A percentile compares a stretch with the other conserved stretches of the same genome.
These are phyloP conservation scores for Psilanteris sp. DNA, from an alignment of 1,140 invertebrate species.

Conservation along the genomic window DNA sequence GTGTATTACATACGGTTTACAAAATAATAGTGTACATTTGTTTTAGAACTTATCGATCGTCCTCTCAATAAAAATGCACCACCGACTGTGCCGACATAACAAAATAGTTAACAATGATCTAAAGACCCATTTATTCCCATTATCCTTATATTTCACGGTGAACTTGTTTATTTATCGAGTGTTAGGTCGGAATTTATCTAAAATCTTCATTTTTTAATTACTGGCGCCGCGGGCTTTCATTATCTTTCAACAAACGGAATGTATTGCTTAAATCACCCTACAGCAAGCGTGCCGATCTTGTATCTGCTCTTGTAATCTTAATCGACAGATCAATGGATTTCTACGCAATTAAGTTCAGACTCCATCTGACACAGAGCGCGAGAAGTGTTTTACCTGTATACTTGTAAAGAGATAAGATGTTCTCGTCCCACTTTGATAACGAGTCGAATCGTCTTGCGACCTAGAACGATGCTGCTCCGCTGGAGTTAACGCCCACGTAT, in stretches of 20 bases:
- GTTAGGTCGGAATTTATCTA: conserved; percentile 50
- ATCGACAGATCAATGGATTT: conserved; percentile 63
- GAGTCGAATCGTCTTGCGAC: conserved; percentile 56
- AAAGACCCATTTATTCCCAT: conserved; percentile 44
- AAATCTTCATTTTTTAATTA: conserved; percentile 60
- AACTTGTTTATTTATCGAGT: conserved; percentile 58
- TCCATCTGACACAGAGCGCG: conserved; percentile 34
- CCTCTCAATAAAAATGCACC: not conserved
- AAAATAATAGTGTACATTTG: too few species aligned
- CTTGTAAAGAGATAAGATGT: conserved; percentile 51
- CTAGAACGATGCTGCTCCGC: conserved; percentile 34
- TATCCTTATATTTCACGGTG: conserved; percentile 32
- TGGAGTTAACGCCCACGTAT: conserved; percentile 38
- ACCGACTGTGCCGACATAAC: not conserved
- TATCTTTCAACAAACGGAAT: conserved; percentile 56
- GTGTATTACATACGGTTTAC: too few species aligned
- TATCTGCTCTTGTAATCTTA: conserved; percentile 61
- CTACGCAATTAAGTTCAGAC: conserved; percentile 59
- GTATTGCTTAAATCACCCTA: conserved; percentile 60
- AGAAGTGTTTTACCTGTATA: conserved; percentile 49
- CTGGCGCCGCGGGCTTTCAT: conserved; percentile 50
- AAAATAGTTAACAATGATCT: conserved; percentile 27
- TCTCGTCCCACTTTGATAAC: conserved; percentile 63
- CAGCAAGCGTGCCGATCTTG: conserved; percentile 54
- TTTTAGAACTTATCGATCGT: conserved; percentile 2